Percentiles rank a stretch among this genome's conserved stretches.
These are phyloP conservation scores for Pygmarrhopalites habei DNA, from an alignment of 1,140 invertebrate genomes.

Conservation along the genomic window DNA sequence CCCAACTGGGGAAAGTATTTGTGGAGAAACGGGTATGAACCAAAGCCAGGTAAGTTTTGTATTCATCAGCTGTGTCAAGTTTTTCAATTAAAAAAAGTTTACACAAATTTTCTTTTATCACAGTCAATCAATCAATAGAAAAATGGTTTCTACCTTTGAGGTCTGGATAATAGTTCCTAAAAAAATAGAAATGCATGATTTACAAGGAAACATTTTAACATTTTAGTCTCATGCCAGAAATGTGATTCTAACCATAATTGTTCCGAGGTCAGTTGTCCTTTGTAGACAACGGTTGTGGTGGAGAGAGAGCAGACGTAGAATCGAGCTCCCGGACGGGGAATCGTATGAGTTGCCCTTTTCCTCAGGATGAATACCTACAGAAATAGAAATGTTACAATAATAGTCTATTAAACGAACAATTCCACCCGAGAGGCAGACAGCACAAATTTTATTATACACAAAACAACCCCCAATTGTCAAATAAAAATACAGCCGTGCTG, in stretches of 20 bases:
- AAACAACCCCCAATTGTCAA: not conserved
- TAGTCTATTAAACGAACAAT: not conserved
- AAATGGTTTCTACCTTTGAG: not conserved
- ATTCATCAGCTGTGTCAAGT: conserved; percentile 57
- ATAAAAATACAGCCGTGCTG: not conserved
- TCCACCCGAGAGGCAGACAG: not conserved
- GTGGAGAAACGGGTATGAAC: conserved; percentile 97
- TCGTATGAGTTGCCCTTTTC: conserved; percentile 83
- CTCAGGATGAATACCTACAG: conserved; percentile 80
- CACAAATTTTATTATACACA: not conserved
- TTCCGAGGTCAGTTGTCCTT: conserved; percentile 92
- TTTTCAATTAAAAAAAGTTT: too few species aligned
- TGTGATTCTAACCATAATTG: too few species aligned
- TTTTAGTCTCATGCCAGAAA: conserved; percentile 49
- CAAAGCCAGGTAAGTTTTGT: conserved; percentile 87
- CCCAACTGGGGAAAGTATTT: conserved; percentile 99
- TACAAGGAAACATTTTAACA: conserved; percentile 11
- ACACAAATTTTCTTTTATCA: not conserved
- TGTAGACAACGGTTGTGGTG: conserved; percentile 85
- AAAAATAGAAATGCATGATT: conserved; percentile 22
- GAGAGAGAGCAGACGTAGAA: conserved; percentile 97
- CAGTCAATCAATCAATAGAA: not conserved
- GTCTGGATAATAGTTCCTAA: conserved; percentile 34
- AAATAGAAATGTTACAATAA: conserved; percentile 3
- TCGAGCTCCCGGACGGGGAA: conserved; percentile 69